Base-by-base conservation (phyloP, 2,888 invertebrate genomes). In the Latheticus oryzae region DNA sequence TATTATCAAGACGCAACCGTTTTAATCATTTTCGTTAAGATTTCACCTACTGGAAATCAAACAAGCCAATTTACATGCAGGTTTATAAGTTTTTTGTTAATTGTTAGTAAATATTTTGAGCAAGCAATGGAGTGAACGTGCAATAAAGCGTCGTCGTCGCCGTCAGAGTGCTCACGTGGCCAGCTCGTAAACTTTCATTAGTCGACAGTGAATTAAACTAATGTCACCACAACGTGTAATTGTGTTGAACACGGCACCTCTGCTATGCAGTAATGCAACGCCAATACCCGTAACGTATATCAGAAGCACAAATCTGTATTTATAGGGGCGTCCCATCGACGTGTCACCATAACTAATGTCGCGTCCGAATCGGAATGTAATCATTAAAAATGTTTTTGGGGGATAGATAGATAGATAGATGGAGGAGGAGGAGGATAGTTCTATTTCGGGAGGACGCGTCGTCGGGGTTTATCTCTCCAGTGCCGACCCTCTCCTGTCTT, bases 161-260 rank as follows among this genome's bases (percentile, higher is more conserved):
- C 26, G 47, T 37, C 55, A 61, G 48, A 50, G 63, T 54, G 67
- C 64, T 69, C 72, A 73, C 71, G 73, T 72, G 73, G 71, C 66
- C 61, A 32, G 72, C 69, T 76, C 78, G 75, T 78, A 78, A 78
- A 78, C 69, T 76, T 76, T 78, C 77, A 78, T 78, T 78, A 78
- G 77, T 68, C 69, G 69, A 63, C 76, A 73, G 70, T 77, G 77
- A 77, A 78, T 78, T 77, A 73, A 77, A 77, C 76, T 76, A 77
- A 78, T 76, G 78, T 77, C 76, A 74, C 76, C 76, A 74, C 77
- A 76, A 77, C 73, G 76, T 74, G 75, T 76, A 76, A 76, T 77
- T 75, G 76, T 75, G 75, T 73, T 70, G 71, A 72, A 75, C 69
- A 73, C 70, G 68, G 66, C 65, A 71, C 71, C 68, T 72, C 70